Evolutionary conservation across 2,888 invertebrate genomes (phyloP).

Genomic region (Eilema sororculum): DNA sequence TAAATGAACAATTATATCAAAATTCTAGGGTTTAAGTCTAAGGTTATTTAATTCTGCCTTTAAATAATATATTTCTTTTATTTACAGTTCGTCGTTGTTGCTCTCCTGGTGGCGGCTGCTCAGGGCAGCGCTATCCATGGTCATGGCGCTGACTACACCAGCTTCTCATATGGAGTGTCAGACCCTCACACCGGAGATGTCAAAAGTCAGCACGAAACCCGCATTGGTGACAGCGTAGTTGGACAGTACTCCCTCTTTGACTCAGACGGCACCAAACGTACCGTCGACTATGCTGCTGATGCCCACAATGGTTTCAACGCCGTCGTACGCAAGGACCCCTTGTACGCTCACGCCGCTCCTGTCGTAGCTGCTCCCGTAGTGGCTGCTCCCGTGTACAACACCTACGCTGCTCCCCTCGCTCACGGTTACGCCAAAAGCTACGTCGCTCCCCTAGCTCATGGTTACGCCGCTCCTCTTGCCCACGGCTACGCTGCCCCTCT

Average conservation of each 20-base stretch:
- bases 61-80: conserved; percentile 6
- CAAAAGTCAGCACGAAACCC: conserved; percentile 88
- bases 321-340: conserved; percentile 82
- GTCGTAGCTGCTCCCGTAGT: conserved; percentile 59
- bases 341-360: conserved; percentile 58
- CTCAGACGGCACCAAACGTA: conserved; percentile 88
- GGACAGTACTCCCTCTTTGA: conserved; percentile 83
- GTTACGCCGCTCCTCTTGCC: conserved; percentile 54
- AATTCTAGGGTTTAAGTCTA: too few species aligned
- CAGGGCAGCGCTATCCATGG: conserved; percentile 72
- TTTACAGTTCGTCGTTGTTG: conserved; percentile 79
- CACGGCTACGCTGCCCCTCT: conserved; percentile 49
- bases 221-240: conserved; percentile 88
- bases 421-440: conserved; percentile 46
- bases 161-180: conserved; percentile 79
- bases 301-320: conserved; percentile 86
- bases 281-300: conserved; percentile 87
- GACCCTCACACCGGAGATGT: conserved; percentile 82
- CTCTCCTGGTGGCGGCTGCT: conserved; percentile 76
- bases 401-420: conserved; percentile 40
- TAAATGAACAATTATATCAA: too few species aligned
- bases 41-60: not conserved
- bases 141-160: conserved; percentile 70
- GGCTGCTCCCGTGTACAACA: conserved; percentile 42
- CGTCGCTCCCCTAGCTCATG: conserved; percentile 54